phyloP scores from a whole-genome alignment of 2,797 vertebrate species.

The Salmo trutta region DNA sequence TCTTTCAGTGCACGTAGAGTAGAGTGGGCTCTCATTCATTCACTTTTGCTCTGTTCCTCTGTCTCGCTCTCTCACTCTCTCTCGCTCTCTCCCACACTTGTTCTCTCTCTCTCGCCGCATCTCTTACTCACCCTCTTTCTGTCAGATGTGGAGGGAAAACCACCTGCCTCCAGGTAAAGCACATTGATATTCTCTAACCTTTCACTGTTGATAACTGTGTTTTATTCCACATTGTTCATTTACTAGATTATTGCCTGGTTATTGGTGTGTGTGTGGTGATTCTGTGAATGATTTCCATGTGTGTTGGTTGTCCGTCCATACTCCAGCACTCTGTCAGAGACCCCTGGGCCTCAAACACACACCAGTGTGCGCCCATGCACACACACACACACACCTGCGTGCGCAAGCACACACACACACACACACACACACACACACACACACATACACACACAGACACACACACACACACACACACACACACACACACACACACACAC shows the following conservation, averaged over 20 bases:
- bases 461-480: too few relatives aligned
- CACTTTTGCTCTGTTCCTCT: conserved; percentile 28
- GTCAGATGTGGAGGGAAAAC: conserved; percentile 66
- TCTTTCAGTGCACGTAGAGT: too few relatives aligned
- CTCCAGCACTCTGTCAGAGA: conserved; percentile 10
- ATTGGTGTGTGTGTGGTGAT: conserved; percentile 19
- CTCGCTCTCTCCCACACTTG: conserved; percentile 32
- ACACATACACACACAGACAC: background rate
- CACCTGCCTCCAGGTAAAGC: conserved; percentile 72
- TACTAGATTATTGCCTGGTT: conserved; percentile 10
- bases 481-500: conserved; percentile 7
- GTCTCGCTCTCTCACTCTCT: conserved; percentile 35
- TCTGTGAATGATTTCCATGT: conserved; percentile 31
- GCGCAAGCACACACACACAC: too few relatives aligned
- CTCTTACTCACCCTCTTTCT: conserved; percentile 41
- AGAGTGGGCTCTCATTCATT: conserved; percentile 19
- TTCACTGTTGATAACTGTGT: conserved; percentile 3
- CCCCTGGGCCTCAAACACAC: too few relatives aligned
- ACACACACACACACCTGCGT: too few relatives aligned
- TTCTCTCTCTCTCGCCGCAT: conserved; percentile 29
- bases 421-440: too few relatives aligned
- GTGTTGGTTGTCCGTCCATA: conserved; percentile 52
- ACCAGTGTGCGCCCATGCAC: too few relatives aligned
- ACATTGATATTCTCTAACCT: conserved; percentile 17
- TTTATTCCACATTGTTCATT: conserved; percentile 2